Evolutionary conservation across 2,113 vertebrate species (phyloP), one percentile per base, ranked within the genome.

Genomic region (Vulpes vulpes): DNA sequence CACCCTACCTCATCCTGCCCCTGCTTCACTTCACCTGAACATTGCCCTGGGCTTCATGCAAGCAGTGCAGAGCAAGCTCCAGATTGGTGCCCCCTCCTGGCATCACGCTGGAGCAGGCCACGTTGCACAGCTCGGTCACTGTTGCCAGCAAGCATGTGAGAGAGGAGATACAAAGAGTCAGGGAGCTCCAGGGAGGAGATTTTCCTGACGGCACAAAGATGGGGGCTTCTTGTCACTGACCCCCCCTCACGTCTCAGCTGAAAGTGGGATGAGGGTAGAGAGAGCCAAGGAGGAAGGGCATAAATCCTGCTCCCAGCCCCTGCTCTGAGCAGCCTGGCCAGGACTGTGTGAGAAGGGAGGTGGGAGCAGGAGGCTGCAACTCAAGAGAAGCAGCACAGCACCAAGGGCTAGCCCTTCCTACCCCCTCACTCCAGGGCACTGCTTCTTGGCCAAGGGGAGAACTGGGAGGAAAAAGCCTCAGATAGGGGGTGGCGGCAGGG

Each of bases 71-170:
- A 0, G 99, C 98, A 0, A 99, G 98, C 97, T 99, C 99, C 7
- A 98, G 95, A 95, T 99, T 99, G 32, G 98, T 99, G 78, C 99
- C 99, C 89, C 99, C 99, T 19, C 99, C 99, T 0, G 98, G 98
- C 97, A 99, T 96, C 22, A 96, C 98, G 3, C 99, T 99, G 96
- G 99, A 99, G 97, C 98, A 99, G 51, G 99, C 99, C 97, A 99
- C 69, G 0, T 99, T 98, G 79, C 99, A 97, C 76, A 99, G 98
- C 15, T 98, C 97, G 0, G 98, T 98, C 57, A 99, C 99, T 99
- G 83, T 51, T 15, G 10, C 85, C 85, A 25, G 4, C 1, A 51
- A 32, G 22, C 23, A 12, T 17, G 38, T 23, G 15, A 55, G 93
- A 32, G 65, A 62, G n/a, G 80, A 93, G 86, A 94, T 2, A 11